Base-by-base conservation (phyloP, 2,888 invertebrate species). In the Lamellibrachia satsuma region DNA sequence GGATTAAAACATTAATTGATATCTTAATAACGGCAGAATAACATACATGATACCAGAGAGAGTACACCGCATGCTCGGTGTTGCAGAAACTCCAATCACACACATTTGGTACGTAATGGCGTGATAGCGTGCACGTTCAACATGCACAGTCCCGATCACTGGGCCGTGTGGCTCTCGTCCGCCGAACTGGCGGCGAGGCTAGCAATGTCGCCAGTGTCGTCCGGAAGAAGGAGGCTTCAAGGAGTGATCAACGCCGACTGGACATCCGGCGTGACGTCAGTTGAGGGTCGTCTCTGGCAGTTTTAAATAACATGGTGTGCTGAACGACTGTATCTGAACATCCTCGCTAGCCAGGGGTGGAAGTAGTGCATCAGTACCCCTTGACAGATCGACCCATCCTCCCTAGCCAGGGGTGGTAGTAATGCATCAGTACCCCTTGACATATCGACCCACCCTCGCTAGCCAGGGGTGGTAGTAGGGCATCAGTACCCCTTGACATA, bases 71-170 rank as follows among this genome's bases (percentile, higher is more conserved):
- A 75, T 22, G 75, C 15, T 75, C 75, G 75, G 22, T 75, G 75
- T 75, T 75, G 75, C 75, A 75, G 75, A 75, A 75, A 75, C n/a
- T 75, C n/a, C 75, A 75, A 75, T 75, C 75, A 75, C 75, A 22
- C 75, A n/a, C 22, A n/a, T 75, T 75, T 75, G 15, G n/a, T 75
- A 75, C n/a, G 22, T 75, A 75, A 75, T 75, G 75, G n/a, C 22
- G 75, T 75, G 75, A 75, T 75, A 6, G 75, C 75, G 75, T 75
- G 75, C 75, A 0, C 75, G 75, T 75, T n/a, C 15, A 22, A 75
- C 75, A 75, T 22, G 75, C 75, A 75, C 15, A 6, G 15, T 11
- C 75, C 60, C 75, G 75, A 15, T 75, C 75, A 75, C 22, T n/a
- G 15, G n/a, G 75, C 15, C 75, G 75, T 75, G 6, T 75, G 15